Evolutionary conservation across 1,140 invertebrate species (phyloP), one percentile per base, ranked within the genome.

Genomic region (Odontomachus brunneus): DNA sequence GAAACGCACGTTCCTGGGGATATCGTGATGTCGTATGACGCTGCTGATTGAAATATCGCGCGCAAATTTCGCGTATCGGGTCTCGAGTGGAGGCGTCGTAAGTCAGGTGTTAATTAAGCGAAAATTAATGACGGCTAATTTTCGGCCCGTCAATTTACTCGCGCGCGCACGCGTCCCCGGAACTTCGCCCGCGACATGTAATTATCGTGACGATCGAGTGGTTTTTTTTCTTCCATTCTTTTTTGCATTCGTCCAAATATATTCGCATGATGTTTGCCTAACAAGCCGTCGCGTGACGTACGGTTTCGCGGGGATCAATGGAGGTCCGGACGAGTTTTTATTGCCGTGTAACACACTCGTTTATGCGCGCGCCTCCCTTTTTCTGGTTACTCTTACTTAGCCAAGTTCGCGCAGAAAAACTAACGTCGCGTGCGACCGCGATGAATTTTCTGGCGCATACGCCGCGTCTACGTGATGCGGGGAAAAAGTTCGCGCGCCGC

Each of bases 121-220:
- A 51, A 62, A 82, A 82, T 82, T 73, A 82, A 82, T 82, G 38
- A 82, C 38, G 55, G 63, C 66, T 73, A 80, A 80, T 55, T 82
- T 62, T 51, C 78, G 78, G 24, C 26, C 63, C 67, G 69, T 48
- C 74, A 60, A 82, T 73, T 62, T 33, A 12, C 22, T n/a, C n/a
- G n/a, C n/a, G n/a, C n/a, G n/a, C n/a, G n/a, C n/a, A 38, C 22
- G 14, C 38, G 15, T 2, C 22, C 33, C 49, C 24, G 17, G 29
- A 12, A n/a, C 19, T 38, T 11, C n/a, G n/a, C n/a, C n/a, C n/a
- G n/a, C n/a, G n/a, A 78, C 78, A 22, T n/a, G 48, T 60, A 82
- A 74, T 82, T 69, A 82, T 82, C 78, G 67, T 44, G 78, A 69
- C 75, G 63, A 78, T 78, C 63, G 51, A 78, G n/a, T n/a, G n/a